A percentile compares a stretch with the other conserved stretches of the same genome.
These are phyloP conservation scores for Beroe forskalii DNA, from an alignment of 37 sponge, comb jelly and placozoan species.

Conservation along the genomic window DNA sequence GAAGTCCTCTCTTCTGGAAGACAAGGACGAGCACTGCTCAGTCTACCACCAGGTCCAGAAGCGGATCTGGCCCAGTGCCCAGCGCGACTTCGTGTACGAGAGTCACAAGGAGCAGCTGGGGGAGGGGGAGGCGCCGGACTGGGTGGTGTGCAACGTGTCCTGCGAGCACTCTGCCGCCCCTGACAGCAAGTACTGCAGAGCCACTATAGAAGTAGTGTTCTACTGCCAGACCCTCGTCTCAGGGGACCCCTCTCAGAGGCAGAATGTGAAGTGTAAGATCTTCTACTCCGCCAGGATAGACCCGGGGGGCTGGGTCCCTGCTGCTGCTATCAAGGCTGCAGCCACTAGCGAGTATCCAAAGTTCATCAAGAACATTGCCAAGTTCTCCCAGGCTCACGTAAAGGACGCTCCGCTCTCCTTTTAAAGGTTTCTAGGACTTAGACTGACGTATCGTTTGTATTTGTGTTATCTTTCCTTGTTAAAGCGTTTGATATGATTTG, in stretches of 20 bases:
- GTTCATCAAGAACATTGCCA: slow-evolving; percentile 54
- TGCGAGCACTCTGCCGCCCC: background rate
- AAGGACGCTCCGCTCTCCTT: too few species aligned
- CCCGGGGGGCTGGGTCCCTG: slow-evolving; percentile 55
- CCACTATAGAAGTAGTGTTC: slow-evolving; percentile 44
- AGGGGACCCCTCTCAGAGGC: background rate
- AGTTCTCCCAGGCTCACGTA: slow-evolving; percentile 22
- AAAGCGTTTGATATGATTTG: too few species aligned
- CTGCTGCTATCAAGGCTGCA: slow-evolving; percentile 46
- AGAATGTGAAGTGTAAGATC: slow-evolving; percentile 55
- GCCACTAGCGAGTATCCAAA: slow-evolving; percentile 53
- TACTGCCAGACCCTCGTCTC: slow-evolving; percentile 46
- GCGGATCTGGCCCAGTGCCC: slow-evolving; percentile 53
- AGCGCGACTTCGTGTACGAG: slow-evolving; percentile 54
- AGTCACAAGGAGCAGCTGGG: slow-evolving; percentile 55
- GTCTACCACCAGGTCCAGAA: slow-evolving; percentile 66
- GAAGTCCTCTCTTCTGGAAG: background rate
- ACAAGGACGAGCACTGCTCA: slow-evolving; percentile 14
- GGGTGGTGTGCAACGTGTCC: slow-evolving; percentile 64
- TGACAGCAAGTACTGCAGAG: slow-evolving; percentile 24
- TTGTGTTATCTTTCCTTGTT: too few species aligned
- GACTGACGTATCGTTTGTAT: too few species aligned
- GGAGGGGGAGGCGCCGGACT: background rate
- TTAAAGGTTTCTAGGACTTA: too few species aligned
- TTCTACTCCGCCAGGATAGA: slow-evolving; percentile 55